Base-by-base conservation (phyloP, 2,888 invertebrate species). In the Eustalomyia histrio region DNA sequence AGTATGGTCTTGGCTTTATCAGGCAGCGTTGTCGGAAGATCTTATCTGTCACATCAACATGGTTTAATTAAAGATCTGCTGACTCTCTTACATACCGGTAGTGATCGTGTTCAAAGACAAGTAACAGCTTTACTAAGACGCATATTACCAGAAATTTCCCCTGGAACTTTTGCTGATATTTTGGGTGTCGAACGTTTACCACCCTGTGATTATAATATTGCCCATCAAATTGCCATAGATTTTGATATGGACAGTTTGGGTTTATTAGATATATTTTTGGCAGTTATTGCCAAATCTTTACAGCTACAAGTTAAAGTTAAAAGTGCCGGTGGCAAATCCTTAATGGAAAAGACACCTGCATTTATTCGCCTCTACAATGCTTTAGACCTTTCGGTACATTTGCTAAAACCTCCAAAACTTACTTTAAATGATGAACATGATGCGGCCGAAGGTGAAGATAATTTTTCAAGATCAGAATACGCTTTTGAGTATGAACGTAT, bases 71-170 rank as follows among this genome's bases (percentile, higher is more conserved):
- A 94, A 43, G 97, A 98, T 90, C 91, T 99, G 33, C 91, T 98
- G 52, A 95, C 95, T 81, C 92, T 99, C 8, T 91, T 99, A 35
- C 98, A 99, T 87, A 97, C 97, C 0, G 98, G 98, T 75, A 97
- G 98, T 86, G 98, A 98, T 68, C 93, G 98, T 76, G 97, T 98
- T 0, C 98, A 98, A 89, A 92, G 98, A 89, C 98, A 98, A 92
- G 97, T 90, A 2, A 97, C 97, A 72, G 95, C 97, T 0, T 91
- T 98, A 18, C 89, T 99, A 24, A 92, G 97, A 58, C 93, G 98
- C 85, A 97, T 98, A 88, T 92, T 98, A 43, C 95, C 96, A 0
- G 97, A 98, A 91, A 96, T 98, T 57, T 93, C 96, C 0, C 98
- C 98, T 0, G 94, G 95, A 84, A 94, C 93, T 69, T 94, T 98